A percentile compares a stretch with the other conserved stretches of the same genome.
Evolutionary conservation across 2,113 vertebrate genomes (phyloP).

Genomic region (Lepisosteus oculatus): DNA sequence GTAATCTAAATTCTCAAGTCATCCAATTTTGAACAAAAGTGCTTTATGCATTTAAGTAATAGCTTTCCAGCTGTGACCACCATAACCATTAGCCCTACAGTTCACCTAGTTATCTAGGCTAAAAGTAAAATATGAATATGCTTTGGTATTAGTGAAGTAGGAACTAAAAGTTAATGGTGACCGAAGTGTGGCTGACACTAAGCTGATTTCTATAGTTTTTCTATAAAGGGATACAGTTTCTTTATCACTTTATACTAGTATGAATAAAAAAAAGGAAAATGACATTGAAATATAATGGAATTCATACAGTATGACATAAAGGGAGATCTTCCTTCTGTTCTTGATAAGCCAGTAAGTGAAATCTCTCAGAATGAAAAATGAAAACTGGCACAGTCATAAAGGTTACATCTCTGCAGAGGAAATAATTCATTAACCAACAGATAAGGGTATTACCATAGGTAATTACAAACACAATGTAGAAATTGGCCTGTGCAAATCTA

Average conservation of each 20-base stretch:
- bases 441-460: slow-evolving; percentile 7
- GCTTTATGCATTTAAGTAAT: slow-evolving; percentile 24
- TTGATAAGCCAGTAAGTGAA: slow-evolving; percentile 27
- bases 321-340: slow-evolving; percentile 22
- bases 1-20: slow-evolving; percentile 31
- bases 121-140: slow-evolving; percentile 15
- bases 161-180: background rate
- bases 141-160: slow-evolving; percentile 2
- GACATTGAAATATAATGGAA: slow-evolving; percentile 25
- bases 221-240: slow-evolving; percentile 31
- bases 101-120: slow-evolving; percentile 14
- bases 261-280: slow-evolving; percentile 27
- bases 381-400: slow-evolving; percentile 13
- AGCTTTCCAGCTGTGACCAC: slow-evolving; percentile 12
- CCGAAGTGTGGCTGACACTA: slow-evolving; percentile 1
- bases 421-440: slow-evolving; percentile 13
- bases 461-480: background rate
- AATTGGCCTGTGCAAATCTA: background rate
- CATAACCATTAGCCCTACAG: slow-evolving; percentile 12
- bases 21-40: slow-evolving; percentile 28
- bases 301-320: slow-evolving; percentile 1
- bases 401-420: slow-evolving; percentile 9
- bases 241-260: slow-evolving; percentile 35
- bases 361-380: slow-evolving; percentile 18
- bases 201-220: slow-evolving; percentile 23